Evolutionary conservation across 2,888 invertebrate species (phyloP).

Genomic region (Iphiclides podalirius): DNA sequence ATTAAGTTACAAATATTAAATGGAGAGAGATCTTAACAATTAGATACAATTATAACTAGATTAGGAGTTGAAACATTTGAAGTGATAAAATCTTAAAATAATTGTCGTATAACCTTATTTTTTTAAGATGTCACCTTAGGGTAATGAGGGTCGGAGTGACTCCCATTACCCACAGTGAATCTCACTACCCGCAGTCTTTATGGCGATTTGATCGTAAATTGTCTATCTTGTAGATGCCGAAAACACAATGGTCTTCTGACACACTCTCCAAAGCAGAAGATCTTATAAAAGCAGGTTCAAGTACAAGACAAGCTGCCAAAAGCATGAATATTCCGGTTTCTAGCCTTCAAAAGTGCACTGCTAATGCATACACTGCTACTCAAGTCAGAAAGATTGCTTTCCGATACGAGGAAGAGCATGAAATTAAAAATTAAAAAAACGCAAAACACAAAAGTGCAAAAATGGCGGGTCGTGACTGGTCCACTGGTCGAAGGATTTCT

Average conservation of each 20-base stretch:
- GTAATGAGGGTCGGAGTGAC: conserved; percentile 31
- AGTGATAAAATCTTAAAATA: too few relatives aligned
- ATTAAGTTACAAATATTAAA: too few relatives aligned
- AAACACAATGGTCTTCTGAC: conserved; percentile 26
- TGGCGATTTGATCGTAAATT: not conserved
- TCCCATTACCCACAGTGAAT: conserved; percentile 27
- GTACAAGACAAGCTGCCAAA: conserved; percentile 27
- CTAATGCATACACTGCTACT: conserved; percentile 21
- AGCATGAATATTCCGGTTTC: conserved; percentile 28
- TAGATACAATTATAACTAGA: too few relatives aligned
- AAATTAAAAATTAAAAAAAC: conserved; percentile 25
- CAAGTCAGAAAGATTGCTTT: conserved; percentile 20
- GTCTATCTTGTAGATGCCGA: too few relatives aligned
- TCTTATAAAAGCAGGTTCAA: conserved; percentile 24
- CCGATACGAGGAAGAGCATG: not conserved
- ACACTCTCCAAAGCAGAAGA: conserved; percentile 24
- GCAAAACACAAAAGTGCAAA: conserved; percentile 28
- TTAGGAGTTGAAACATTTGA: too few relatives aligned
- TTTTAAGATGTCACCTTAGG: conserved; percentile 1
- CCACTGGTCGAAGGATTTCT: conserved; percentile 32
- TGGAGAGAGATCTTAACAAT: too few relatives aligned
- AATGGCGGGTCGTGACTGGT: conserved; percentile 35
- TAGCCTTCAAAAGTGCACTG: conserved; percentile 32
- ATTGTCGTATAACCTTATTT: too few relatives aligned
- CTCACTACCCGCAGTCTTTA: not conserved